A percentile compares a stretch with the other conserved stretches of the same genome.
Evolutionary conservation across 2,888 invertebrate genomes (phyloP).

Genomic region (Hirudinaria manillensis): DNA sequence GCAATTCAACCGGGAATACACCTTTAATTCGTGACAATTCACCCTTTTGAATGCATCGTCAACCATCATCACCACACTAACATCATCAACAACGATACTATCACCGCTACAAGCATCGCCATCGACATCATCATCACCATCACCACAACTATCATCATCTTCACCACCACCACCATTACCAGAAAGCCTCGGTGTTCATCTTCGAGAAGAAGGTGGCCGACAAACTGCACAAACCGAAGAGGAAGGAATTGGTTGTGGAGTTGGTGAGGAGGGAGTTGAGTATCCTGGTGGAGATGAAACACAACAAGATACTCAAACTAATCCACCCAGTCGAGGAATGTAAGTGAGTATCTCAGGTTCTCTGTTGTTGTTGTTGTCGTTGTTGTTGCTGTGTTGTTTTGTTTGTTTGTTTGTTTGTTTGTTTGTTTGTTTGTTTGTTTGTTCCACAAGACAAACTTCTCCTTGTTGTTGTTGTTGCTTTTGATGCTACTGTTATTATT

Average conservation of each 20-base stretch:
- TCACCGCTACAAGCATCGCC: neutral
- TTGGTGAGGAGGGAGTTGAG: constrained; percentile 72
- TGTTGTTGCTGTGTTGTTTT: neutral
- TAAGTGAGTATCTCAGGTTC: constrained; percentile 47
- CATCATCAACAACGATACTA: neutral
- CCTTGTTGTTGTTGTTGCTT: neutral
- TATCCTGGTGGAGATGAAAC: constrained; percentile 73
- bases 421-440: neutral
- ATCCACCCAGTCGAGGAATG: constrained; percentile 55
- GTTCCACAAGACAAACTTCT: no score
- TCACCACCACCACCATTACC: neutral
- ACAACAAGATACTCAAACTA: constrained; percentile 72
- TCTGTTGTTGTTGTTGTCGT: neutral
- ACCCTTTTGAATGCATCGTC: neutral
- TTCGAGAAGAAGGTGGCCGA: constrained; percentile 39
- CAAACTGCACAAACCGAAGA: constrained; percentile 81
- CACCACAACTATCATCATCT: neutral
- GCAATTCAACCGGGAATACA: no score
- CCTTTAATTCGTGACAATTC: no score
- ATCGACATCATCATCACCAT: neutral
- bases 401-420: neutral
- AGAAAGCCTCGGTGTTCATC: constrained; percentile 37
- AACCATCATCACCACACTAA: neutral
- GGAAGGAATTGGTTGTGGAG: constrained; percentile 85
- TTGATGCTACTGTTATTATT: neutral